Evolutionary conservation across 2,888 invertebrate genomes (phyloP).

Genomic region (Acronicta psi): DNA sequence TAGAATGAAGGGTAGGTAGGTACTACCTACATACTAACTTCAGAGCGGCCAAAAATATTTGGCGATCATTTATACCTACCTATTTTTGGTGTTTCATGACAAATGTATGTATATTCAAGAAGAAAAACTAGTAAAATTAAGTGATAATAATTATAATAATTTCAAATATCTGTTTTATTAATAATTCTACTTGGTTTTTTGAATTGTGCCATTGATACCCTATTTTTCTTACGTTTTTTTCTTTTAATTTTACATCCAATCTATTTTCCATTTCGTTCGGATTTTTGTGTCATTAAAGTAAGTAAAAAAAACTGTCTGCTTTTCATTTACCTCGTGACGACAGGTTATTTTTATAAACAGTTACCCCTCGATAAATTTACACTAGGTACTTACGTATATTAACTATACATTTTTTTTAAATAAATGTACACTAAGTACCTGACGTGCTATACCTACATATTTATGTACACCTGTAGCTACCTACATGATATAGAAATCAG

Average conservation of each 20-base stretch:
- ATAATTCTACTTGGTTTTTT: neutral
- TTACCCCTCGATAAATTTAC: too few species aligned
- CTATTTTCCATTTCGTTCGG: neutral
- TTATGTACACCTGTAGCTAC: too few species aligned
- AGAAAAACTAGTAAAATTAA: neutral
- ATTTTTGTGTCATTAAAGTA: constrained; percentile 10
- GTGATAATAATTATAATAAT: neutral
- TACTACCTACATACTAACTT: too few species aligned
- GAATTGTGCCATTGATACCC: constrained; percentile 1
- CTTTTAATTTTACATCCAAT: neutral
- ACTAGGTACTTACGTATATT: too few species aligned
- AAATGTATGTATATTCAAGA: constrained; percentile 3
- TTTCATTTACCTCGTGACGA: too few species aligned
- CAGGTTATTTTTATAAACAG: too few species aligned
- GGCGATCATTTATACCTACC: constrained; percentile 2
- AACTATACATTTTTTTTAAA: too few species aligned
- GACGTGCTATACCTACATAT: too few species aligned
- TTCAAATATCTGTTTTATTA: too few species aligned
- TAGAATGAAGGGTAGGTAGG: too few species aligned
- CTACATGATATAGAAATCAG: too few species aligned
- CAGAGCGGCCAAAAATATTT: constrained; percentile 6
- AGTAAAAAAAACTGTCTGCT: neutral
- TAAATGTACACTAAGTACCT: too few species aligned
- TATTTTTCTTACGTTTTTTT: neutral
- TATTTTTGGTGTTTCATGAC: constrained; percentile 14